These are phyloP conservation scores for Phlogophora meticulosa DNA, from an alignment of 2,888 invertebrate genomes.

Conservation along the genomic window DNA sequence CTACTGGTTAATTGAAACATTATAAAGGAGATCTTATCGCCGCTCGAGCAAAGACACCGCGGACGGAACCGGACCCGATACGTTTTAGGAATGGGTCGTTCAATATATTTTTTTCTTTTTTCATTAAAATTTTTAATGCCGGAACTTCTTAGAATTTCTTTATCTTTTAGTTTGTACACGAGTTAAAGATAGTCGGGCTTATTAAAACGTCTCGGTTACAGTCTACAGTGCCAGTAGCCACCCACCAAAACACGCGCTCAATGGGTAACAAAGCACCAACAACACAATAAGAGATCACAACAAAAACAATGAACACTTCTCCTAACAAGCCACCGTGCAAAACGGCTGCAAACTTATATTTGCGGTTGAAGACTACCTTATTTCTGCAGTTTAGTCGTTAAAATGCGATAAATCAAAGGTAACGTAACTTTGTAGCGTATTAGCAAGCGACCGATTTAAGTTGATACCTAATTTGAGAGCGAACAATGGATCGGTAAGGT, in stretches of 20 bases:
- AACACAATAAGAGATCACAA: slow-evolving; percentile 77
- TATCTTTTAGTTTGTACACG: slow-evolving; percentile 62
- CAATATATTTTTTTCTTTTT: slow-evolving; percentile 71
- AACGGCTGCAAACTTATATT: slow-evolving; percentile 67
- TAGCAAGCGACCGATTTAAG: slow-evolving; percentile 70
- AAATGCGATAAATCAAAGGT: slow-evolving; percentile 52
- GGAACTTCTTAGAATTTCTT: slow-evolving; percentile 70
- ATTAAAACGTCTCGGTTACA: slow-evolving; percentile 47
- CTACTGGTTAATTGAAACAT: slow-evolving; percentile 91
- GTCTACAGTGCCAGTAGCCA: slow-evolving; percentile 62
- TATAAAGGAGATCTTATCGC: slow-evolving; percentile 88
- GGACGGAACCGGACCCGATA: slow-evolving; percentile 71
- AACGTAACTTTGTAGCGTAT: slow-evolving; percentile 62
- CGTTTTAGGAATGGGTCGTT: slow-evolving; percentile 78
- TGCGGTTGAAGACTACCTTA: slow-evolving; percentile 49
- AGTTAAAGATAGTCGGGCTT: slow-evolving; percentile 56
- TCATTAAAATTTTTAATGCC: slow-evolving; percentile 62
- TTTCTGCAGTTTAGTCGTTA: slow-evolving; percentile 42
- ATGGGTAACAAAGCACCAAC: slow-evolving; percentile 75
- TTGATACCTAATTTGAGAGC: slow-evolving; percentile 62
- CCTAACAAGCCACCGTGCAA: slow-evolving; percentile 84
- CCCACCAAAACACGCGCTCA: slow-evolving; percentile 76
- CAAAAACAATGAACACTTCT: slow-evolving; percentile 82
- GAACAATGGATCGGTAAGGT: slow-evolving; percentile 56
- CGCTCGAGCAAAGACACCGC: slow-evolving; percentile 81